Percentiles rank a stretch among this genome's conserved stretches.
phyloP scores from a whole-genome alignment of 2,113 vertebrate genomes.

The Stegostoma tigrinum region DNA sequence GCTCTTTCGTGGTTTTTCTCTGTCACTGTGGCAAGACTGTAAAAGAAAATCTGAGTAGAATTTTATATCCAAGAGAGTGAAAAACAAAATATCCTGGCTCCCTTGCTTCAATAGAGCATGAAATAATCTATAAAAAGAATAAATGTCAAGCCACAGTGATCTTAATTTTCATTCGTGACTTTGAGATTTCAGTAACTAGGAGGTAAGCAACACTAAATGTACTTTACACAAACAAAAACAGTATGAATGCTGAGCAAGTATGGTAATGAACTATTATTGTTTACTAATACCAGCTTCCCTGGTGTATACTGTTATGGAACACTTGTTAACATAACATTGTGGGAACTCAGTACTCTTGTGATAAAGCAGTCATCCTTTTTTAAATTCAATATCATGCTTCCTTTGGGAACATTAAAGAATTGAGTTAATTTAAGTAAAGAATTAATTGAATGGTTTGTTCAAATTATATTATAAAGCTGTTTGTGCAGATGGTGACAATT shows the following conservation, averaged over 20 bases:
- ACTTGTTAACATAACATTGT: background rate
- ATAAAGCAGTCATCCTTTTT: background rate
- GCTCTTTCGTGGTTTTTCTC: background rate
- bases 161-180: slow-evolving; percentile 14
- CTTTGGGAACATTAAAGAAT: background rate
- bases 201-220: background rate
- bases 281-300: too few relatives aligned
- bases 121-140: slow-evolving; percentile 37
- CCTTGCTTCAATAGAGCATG: slow-evolving; percentile 36
- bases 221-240: background rate
- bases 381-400: background rate
- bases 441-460: background rate
- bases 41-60: background rate
- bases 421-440: slow-evolving; percentile 9
- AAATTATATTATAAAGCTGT: background rate
- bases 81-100: slow-evolving; percentile 24
- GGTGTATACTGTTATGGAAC: too few relatives aligned
- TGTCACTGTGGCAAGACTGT: background rate
- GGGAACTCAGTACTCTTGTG: background rate
- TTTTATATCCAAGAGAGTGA: background rate
- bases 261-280: background rate
- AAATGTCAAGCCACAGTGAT: slow-evolving; percentile 28
- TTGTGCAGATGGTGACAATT: background rate
- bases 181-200: slow-evolving; percentile 19
- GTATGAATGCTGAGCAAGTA: background rate